These are phyloP conservation scores for Cyaniris semiargus DNA, from an alignment of 2,888 invertebrate species.

Conservation along the genomic window DNA sequence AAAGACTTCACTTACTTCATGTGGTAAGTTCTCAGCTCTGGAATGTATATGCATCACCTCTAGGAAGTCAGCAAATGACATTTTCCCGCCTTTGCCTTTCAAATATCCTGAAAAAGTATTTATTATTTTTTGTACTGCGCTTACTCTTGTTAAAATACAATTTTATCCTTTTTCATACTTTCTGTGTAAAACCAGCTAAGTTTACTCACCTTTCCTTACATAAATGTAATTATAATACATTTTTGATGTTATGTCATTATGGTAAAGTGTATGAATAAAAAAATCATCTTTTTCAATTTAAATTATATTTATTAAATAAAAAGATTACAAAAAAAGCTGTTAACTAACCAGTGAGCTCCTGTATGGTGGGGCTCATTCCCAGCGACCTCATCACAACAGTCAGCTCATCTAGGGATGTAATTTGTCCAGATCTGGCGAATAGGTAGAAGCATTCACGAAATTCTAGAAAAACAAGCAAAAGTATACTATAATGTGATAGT, in stretches of 20 bases:
- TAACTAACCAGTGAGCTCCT: slow-evolving; percentile 86
- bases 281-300: no score
- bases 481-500: background rate
- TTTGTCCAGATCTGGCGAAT: slow-evolving; percentile 93
- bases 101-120: slow-evolving; percentile 59
- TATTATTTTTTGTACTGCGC: background rate
- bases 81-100: slow-evolving; percentile 87
- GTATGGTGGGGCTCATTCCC: slow-evolving; percentile 95
- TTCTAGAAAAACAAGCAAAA: slow-evolving; percentile 80
- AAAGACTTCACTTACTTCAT: slow-evolving; percentile 80
- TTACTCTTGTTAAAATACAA: no score
- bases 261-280: no score
- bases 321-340: no score
- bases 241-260: no score
- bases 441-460: slow-evolving; percentile 98
- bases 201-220: no score
- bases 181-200: no score
- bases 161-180: no score
- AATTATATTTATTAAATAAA: no score
- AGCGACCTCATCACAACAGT: slow-evolving; percentile 97
- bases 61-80: slow-evolving; percentile 96
- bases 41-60: slow-evolving; percentile 97
- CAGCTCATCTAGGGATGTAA: slow-evolving; percentile 92
- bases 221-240: no score
- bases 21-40: slow-evolving; percentile 89